Evolutionary conservation across 2,888 invertebrate genomes (phyloP), one percentile per base, ranked within the genome.

Genomic region (Ectemnius lituratus): DNA sequence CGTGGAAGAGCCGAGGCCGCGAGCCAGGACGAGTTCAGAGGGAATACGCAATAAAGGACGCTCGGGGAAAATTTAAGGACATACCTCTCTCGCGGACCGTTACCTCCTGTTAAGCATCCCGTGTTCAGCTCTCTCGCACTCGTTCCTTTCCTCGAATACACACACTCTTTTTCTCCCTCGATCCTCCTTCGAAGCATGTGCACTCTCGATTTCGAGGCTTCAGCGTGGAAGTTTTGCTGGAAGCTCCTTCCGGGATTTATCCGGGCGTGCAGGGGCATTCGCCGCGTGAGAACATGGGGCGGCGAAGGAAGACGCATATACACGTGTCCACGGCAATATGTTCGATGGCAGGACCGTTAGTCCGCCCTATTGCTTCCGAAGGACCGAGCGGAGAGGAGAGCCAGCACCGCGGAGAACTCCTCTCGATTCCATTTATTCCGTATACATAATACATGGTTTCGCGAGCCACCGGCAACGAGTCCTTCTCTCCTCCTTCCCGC

Each of bases 401-500:
- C 37, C 11, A 37, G 37, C 37, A 37, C 8, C 37, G 37, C 37
- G 37, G 37, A 37, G 37, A 37, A 76, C 84, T 84, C 83, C 75
- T 77, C 84, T 79, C 78, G 80, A 83, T 87, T 85, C 87, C 83
- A 88, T 87, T 88, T 88, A 88, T 88, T 85, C 86, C 80, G 86
- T 86, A 88, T 88, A 88, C 88, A 88, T 88, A 88, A 88, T 88
- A 87, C 85, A 88, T 88, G 85, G 84, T 81, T 80, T 81, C 76
- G 76, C 78, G 78, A 82, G 76, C 75, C 77, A 80, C 70, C 78
- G 78, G 81, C 76, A 52, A 16, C 52, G 52, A 14, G 16, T 5
- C 52, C 52, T 14, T 52, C 52, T 5, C n/a, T 2, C 52, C 16
- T 16, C 52, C 5, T 16, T 79, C 23, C 23, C 2, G 3, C 23